A percentile compares a stretch with the other conserved stretches of the same genome.
Evolutionary conservation across 1,140 invertebrate genomes (phyloP).

Genomic region (Caenorhabditis latens): DNA sequence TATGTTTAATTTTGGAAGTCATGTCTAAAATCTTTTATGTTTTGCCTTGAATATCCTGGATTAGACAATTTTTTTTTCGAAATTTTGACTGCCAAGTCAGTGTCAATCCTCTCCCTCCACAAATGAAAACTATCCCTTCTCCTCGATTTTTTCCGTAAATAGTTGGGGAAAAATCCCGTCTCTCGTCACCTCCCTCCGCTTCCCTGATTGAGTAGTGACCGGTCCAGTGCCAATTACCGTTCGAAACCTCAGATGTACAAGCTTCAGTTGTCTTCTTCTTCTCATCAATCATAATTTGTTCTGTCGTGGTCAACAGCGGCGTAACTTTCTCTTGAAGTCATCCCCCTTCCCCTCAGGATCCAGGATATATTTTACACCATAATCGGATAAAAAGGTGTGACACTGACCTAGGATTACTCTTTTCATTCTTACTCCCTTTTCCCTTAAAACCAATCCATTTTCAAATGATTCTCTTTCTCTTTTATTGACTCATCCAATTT

Average conservation of each 20-base stretch:
- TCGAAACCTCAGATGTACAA: slow-evolving; percentile 27
- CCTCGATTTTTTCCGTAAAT: neutral
- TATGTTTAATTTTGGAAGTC: too few species aligned
- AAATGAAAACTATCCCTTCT: too few species aligned
- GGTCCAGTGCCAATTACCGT: slow-evolving; percentile 35
- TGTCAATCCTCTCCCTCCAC: too few species aligned
- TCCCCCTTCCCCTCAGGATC: neutral
- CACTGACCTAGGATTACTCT: slow-evolving; percentile 26
- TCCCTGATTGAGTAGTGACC: neutral
- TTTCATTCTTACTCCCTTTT: neutral
- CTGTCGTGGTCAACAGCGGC: neutral
- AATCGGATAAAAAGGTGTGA: slow-evolving; percentile 47
- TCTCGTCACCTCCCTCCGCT: neutral
- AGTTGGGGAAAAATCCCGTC: neutral
- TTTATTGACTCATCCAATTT: slow-evolving; percentile 48
- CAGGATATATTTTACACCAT: neutral
- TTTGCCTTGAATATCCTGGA: too few species aligned
- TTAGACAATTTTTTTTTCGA: too few species aligned
- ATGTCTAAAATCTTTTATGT: too few species aligned
- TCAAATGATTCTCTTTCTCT: neutral
- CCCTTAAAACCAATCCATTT: neutral
- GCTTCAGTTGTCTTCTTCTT: slow-evolving; percentile 3
- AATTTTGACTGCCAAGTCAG: too few species aligned
- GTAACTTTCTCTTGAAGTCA: neutral
- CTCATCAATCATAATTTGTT: slow-evolving; percentile 55